Conservation (phyloP, 2,113 vertebrate species). For the Bambusicola thoracicus region DNA sequence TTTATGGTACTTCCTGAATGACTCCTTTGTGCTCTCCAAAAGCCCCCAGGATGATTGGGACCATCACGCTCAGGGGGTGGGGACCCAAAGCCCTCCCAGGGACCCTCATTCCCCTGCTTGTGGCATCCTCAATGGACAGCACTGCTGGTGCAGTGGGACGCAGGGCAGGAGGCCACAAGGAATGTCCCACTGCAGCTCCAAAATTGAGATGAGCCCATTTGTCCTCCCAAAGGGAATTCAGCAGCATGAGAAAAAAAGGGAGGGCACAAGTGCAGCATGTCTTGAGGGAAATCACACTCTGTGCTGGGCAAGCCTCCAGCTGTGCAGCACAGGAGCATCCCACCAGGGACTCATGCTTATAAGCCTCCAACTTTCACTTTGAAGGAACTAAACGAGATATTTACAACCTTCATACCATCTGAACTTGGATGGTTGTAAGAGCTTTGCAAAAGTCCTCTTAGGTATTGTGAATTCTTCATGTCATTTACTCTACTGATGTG, state of each 20-base stretch:
- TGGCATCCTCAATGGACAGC: background rate
- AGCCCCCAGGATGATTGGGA: background rate
- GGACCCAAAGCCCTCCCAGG: background rate
- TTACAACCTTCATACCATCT: background rate
- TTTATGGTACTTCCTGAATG: background rate
- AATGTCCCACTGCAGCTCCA: background rate
- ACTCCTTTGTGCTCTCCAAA: background rate
- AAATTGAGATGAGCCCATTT: background rate
- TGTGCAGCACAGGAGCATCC: background rate
- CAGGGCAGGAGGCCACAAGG: background rate
- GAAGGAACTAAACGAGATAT: background rate
- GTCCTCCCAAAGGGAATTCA: background rate
- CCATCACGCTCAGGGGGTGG: background rate
- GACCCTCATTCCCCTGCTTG: rapidly evolving
- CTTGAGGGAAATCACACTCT: background rate
- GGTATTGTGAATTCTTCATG: background rate
- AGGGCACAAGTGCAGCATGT: background rate
- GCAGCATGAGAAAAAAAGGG: background rate
- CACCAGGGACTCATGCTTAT: background rate
- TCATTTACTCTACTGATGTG: rapidly evolving
- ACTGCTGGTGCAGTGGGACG: background rate
- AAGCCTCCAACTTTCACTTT: background rate
- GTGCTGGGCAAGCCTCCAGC: background rate
- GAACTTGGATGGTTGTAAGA: background rate
- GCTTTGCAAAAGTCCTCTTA: background rate